These are phyloP conservation scores for Drosophila melanocephala DNA, from an alignment of 2,888 invertebrate species.

Conservation along the genomic window DNA sequence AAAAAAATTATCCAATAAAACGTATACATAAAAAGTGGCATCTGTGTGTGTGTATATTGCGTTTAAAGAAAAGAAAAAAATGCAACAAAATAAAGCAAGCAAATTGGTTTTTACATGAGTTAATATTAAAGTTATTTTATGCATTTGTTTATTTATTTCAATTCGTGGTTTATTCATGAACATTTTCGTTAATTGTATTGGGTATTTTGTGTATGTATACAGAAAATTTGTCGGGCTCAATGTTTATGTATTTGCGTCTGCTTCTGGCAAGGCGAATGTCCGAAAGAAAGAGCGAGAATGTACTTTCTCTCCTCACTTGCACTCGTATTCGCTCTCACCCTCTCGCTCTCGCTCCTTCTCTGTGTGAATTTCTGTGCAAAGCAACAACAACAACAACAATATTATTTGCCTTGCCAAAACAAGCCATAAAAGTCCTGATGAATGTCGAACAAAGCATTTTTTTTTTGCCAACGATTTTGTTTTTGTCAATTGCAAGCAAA, in stretches of 20 bases:
- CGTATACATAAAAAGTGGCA: constrained; percentile 36
- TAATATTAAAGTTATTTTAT: not conserved
- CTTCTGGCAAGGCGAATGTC: constrained; percentile 8
- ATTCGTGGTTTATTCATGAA: constrained; percentile 6
- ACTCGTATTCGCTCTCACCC: not conserved
- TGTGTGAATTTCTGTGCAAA: constrained; percentile 9
- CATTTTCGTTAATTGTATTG: constrained; percentile 17
- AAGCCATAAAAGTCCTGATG: constrained; percentile 56
- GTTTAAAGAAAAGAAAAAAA: not conserved
- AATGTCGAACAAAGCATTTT: constrained; percentile 18
- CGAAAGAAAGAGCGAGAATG: constrained; percentile 1
- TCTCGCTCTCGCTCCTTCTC: not conserved
- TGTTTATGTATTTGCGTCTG: constrained; percentile 46
- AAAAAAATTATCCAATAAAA: constrained; percentile 17
- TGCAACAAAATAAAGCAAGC: not conserved
- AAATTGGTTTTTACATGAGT: constrained; percentile 1
- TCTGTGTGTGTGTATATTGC: constrained; percentile 25
- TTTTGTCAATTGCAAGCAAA: not conserved
- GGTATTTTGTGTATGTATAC: constrained; percentile 55
- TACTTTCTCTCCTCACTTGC: constrained; percentile 4
- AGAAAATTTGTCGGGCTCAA: constrained; percentile 44
- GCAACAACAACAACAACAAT: constrained; percentile 42
- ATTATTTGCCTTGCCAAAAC: constrained; percentile 49
- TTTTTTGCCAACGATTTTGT: constrained; percentile 4
- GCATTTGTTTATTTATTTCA: not conserved